Conservation (phyloP, 2,888 invertebrate species). For the Spilarctia lutea region DNA sequence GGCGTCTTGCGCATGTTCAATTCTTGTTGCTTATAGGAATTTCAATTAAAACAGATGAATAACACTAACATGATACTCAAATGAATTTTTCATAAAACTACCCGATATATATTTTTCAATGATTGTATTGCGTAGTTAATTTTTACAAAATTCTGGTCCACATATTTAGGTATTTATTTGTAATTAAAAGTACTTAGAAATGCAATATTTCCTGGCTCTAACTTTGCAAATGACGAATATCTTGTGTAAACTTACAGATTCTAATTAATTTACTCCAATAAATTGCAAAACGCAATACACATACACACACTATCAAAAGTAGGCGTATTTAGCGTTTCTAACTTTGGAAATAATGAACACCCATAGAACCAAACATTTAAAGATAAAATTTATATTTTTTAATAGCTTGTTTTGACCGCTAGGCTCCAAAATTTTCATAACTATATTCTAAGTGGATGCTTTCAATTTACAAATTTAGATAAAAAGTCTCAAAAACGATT, state of each 20-base stretch:
- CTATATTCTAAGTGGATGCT: not conserved
- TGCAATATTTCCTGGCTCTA: not conserved
- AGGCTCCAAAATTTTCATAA: not conserved
- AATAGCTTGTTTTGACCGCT: too few species aligned
- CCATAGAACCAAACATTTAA: too few species aligned
- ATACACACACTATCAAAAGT: not conserved
- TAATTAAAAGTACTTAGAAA: not conserved
- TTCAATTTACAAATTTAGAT: not conserved
- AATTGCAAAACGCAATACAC: not conserved
- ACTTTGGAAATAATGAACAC: too few species aligned
- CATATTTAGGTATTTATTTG: too few species aligned
- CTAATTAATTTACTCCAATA: not conserved
- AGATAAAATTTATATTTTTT: too few species aligned
- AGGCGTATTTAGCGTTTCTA: too few species aligned
- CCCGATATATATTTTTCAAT: not conserved
- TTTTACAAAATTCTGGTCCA: not conserved
- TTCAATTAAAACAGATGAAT: slow-evolving; percentile 35
- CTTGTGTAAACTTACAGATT: not conserved
- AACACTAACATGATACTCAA: not conserved
- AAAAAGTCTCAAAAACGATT: slow-evolving; percentile 19
- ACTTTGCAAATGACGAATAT: not conserved
- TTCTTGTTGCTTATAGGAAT: slow-evolving; percentile 31
- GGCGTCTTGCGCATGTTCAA: slow-evolving; percentile 62
- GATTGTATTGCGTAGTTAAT: not conserved
- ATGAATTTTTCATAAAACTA: not conserved